Evolutionary conservation across 2,888 invertebrate species (phyloP).

Genomic region (Anagyrus pseudococci): DNA sequence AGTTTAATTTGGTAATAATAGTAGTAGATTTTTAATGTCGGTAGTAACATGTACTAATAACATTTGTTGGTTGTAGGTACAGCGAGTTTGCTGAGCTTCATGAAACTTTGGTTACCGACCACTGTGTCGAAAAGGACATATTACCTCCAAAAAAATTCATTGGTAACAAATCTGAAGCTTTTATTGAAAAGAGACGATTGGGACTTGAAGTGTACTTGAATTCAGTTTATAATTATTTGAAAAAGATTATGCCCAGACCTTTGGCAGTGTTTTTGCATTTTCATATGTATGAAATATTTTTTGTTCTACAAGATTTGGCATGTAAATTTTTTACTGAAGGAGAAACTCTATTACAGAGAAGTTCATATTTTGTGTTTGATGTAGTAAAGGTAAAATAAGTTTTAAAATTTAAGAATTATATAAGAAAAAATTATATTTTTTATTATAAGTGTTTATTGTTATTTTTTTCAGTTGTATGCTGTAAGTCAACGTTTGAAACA

Average conservation of each 20-base stretch:
- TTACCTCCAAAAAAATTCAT: conserved; percentile 93
- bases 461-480: conserved; percentile 78
- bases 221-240: conserved; percentile 77
- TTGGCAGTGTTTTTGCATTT: conserved; percentile 88
- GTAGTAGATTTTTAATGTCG: too few relatives aligned
- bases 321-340: conserved; percentile 79
- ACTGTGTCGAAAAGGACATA: conserved; percentile 83
- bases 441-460: neutral
- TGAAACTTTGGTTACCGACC: conserved; percentile 79
- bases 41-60: neutral
- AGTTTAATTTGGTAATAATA: too few relatives aligned
- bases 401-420: neutral
- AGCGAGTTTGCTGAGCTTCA: conserved; percentile 90
- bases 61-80: conserved; percentile 69
- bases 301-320: conserved; percentile 83
- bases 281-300: conserved; percentile 88
- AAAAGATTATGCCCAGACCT: conserved; percentile 79
- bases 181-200: conserved; percentile 82
- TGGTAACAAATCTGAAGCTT: conserved; percentile 86
- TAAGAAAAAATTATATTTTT: neutral
- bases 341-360: conserved; percentile 71
- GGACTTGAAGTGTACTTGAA: conserved; percentile 84
- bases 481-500: conserved; percentile 86
- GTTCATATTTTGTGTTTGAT: conserved; percentile 73
- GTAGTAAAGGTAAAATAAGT: conserved; percentile 73